Base-by-base conservation (phyloP, 37 sponge, comb jelly and placozoan species). In the Tethya wilhelma region DNA sequence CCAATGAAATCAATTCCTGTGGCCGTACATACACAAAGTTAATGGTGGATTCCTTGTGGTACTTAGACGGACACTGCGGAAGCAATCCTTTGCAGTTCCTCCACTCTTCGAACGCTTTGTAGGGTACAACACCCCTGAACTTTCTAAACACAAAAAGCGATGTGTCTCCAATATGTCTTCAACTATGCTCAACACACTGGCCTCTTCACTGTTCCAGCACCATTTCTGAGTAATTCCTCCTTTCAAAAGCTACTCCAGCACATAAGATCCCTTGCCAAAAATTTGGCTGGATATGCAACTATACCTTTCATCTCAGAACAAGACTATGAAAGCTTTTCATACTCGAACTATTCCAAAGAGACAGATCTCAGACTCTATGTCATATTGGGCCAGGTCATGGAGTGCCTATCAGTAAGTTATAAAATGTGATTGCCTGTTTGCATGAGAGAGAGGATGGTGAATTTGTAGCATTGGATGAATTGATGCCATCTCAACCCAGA, bases 81-180 rank as follows among this genome's bases (percentile, higher is more conserved):
- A 74, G 75, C 75, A 74, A 57, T 72, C 67, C 31, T 73, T 56
- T 74, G 28, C 84, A 36, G 38, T 83, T 71, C 74, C 75, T 26
- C 40, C 43, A 25, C 29, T 65, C 5, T 83, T 83, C 38, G 1
- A n/a, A 20, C 67, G 46, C 2, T 83, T 83, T 39, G 25, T 26
- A 55, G 84, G 84, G 45, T 71, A 71, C 73, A 60, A 67, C 40
- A 67, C 63, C 28, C 63, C 63, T 23, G 28, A 60, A 60, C 25
- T 79, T 44, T 65, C 79, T n/a, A 79, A 79, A 39, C 79, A 79
- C 58, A 66, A 69, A 79, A 79, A 79, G 58, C 23, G 79, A 20
- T 2, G 36, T 7, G 37, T n/a, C 53, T 28, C 68, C 17, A 23
- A 37, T n/a, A 28, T 65, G 53, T 56, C 79, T 26, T 12, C 56